phyloP scores from a whole-genome alignment of 2,888 invertebrate genomes.

The Papilio gigon region DNA sequence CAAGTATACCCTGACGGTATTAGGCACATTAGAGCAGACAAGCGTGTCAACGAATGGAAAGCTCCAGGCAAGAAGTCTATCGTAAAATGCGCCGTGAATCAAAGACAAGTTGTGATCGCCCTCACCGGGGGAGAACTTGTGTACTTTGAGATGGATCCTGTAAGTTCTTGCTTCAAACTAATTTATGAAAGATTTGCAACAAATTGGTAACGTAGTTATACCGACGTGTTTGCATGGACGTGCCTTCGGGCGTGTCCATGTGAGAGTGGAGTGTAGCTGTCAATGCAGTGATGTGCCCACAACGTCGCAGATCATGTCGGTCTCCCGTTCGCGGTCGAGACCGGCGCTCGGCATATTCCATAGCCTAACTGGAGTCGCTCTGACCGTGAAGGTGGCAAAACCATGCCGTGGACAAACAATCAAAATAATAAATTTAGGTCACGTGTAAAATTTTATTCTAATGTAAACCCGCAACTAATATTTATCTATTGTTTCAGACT shows the following conservation, averaged over 20 bases:
- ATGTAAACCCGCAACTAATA: neutral
- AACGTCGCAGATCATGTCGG: constrained; percentile 84
- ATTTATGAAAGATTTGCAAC: too few relatives aligned
- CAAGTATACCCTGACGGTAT: constrained; percentile 99
- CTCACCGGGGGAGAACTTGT: constrained; percentile 98
- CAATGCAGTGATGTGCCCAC: constrained; percentile 78
- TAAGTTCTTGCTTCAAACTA: constrained; percentile 77
- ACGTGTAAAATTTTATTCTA: neutral
- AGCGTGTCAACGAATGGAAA: constrained; percentile 99
- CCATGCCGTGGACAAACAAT: constrained; percentile 83
- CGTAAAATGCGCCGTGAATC: constrained; percentile 98
- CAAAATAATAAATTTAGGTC: neutral
- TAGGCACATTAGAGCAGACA: constrained; percentile 98
- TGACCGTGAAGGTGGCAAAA: constrained; percentile 85
- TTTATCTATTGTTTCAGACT: constrained; percentile 84
- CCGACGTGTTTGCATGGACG: constrained; percentile 61
- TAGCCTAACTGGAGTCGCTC: constrained; percentile 86
- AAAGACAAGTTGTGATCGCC: constrained; percentile 98
- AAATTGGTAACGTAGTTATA: too few relatives aligned
- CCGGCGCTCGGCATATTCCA: constrained; percentile 87
- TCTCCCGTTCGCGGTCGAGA: constrained; percentile 81
- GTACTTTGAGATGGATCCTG: constrained; percentile 99
- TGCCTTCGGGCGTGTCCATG: constrained; percentile 61
- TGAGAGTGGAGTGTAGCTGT: constrained; percentile 67
- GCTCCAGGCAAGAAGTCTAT: constrained; percentile 98